Percentiles rank a stretch among this genome's conserved stretches.
Conservation (phyloP, 2,888 invertebrate species). For the Chymomyza caudatula region DNA sequence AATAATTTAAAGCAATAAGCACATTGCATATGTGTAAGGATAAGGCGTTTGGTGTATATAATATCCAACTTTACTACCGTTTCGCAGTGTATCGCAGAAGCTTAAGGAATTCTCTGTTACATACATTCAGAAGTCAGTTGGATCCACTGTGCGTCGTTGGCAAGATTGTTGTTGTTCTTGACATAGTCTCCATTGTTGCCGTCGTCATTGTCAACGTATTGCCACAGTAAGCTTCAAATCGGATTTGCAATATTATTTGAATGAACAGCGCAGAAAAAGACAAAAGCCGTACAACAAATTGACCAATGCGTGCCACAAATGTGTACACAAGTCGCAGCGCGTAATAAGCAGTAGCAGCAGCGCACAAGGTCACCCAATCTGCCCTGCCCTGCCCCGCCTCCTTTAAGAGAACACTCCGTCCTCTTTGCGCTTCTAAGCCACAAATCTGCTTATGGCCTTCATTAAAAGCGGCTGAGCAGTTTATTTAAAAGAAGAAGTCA, state of each 20-base stretch:
- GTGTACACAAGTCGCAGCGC: neutral
- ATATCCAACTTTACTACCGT: too few species aligned
- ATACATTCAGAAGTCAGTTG: too few species aligned
- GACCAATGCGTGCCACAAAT: conserved; percentile 56
- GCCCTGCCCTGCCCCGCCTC: neutral
- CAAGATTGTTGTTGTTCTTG: neutral
- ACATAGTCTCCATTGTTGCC: neutral
- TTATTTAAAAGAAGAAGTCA: conserved; percentile 62
- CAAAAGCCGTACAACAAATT: conserved; percentile 50
- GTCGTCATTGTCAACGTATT: conserved; percentile 1
- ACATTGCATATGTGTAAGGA: too few species aligned
- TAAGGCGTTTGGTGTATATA: too few species aligned
- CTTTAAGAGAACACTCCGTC: neutral
- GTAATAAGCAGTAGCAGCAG: neutral
- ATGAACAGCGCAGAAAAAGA: conserved; percentile 30
- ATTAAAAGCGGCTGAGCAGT: conserved; percentile 63
- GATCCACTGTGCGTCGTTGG: too few species aligned
- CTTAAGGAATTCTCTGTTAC: too few species aligned
- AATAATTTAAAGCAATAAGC: too few species aligned
- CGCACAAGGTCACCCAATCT: neutral
- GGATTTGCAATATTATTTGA: conserved; percentile 61
- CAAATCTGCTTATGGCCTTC: conserved; percentile 73
- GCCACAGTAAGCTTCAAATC: conserved; percentile 44
- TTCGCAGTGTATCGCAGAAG: too few species aligned
- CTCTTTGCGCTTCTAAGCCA: conserved; percentile 52